Evolutionary conservation across 2,888 invertebrate genomes (phyloP).

Genomic region (Heteromurus nitidus): DNA sequence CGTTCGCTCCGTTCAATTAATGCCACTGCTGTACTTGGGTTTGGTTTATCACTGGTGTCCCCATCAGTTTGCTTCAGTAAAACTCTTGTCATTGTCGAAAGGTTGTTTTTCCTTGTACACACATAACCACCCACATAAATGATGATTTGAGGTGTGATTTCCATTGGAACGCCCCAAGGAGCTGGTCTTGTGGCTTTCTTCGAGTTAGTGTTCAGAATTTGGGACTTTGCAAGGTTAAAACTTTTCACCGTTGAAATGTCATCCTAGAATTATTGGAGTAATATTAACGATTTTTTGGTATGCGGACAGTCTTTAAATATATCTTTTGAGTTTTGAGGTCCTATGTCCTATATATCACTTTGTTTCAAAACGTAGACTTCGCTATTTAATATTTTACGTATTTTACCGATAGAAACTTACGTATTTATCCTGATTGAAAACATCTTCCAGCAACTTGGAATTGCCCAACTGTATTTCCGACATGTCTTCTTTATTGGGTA

Average conservation of each 20-base stretch:
- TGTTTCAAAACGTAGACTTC: no score
- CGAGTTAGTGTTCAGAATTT: slow-evolving; percentile 61
- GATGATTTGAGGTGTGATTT: slow-evolving; percentile 64
- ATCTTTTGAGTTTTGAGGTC: no score
- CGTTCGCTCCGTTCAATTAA: background rate
- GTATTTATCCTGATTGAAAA: slow-evolving; percentile 38
- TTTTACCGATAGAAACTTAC: slow-evolving; percentile 12
- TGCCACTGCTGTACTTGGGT: background rate
- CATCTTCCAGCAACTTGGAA: slow-evolving; percentile 19
- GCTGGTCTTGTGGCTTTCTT: slow-evolving; percentile 43
- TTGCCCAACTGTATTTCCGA: slow-evolving; percentile 47
- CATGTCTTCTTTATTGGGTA: slow-evolving; percentile 50
- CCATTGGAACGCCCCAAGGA: slow-evolving; percentile 64
- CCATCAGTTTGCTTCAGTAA: slow-evolving; percentile 36
- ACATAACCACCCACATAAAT: slow-evolving; percentile 67
- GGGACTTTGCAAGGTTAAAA: slow-evolving; percentile 21
- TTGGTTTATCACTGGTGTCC: background rate
- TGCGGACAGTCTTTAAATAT: no score
- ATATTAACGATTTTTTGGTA: background rate
- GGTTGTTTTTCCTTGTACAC: slow-evolving; percentile 64
- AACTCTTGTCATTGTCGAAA: slow-evolving; percentile 37
- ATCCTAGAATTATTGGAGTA: slow-evolving; percentile 9
- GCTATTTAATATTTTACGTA: background rate
- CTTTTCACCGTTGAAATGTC: background rate
- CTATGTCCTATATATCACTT: no score